Conservation (phyloP, 1,140 invertebrate species). For the Brachionus manjavacas region DNA sequence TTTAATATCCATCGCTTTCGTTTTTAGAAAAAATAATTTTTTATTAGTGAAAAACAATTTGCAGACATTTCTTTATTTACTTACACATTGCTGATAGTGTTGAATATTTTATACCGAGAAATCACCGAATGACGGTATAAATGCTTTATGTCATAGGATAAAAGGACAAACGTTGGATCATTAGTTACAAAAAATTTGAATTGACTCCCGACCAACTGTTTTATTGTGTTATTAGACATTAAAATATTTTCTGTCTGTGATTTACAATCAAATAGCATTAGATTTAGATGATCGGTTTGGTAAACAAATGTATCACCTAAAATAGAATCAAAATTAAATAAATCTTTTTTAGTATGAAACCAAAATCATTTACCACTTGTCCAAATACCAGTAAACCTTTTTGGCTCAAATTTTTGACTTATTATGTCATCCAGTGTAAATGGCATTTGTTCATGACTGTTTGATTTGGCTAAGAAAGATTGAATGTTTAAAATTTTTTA, state of each 20-base stretch:
- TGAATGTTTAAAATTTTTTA: not conserved
- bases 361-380: not conserved
- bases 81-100: conserved; percentile 41
- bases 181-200: conserved; percentile 14
- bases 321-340: not conserved
- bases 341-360: not conserved
- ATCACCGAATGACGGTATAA: conserved; percentile 13
- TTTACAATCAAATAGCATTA: conserved; percentile 27
- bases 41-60: no score
- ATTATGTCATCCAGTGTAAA: conserved; percentile 10
- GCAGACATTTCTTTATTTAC: not conserved
- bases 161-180: conserved; percentile 18
- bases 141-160: conserved; percentile 23
- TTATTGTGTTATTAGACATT: conserved; percentile 34
- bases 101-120: conserved; percentile 36
- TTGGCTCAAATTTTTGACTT: conserved; percentile 18
- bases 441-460: not conserved
- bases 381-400: conserved; percentile 39
- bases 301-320: conserved; percentile 1
- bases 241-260: not conserved
- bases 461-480: not conserved
- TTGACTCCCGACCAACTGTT: conserved; percentile 20
- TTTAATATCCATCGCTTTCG: no score
- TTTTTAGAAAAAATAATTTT: no score
- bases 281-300: not conserved